Base-by-base conservation (phyloP, 2,113 vertebrate genomes). In the Erpornis zantholeuca region DNA sequence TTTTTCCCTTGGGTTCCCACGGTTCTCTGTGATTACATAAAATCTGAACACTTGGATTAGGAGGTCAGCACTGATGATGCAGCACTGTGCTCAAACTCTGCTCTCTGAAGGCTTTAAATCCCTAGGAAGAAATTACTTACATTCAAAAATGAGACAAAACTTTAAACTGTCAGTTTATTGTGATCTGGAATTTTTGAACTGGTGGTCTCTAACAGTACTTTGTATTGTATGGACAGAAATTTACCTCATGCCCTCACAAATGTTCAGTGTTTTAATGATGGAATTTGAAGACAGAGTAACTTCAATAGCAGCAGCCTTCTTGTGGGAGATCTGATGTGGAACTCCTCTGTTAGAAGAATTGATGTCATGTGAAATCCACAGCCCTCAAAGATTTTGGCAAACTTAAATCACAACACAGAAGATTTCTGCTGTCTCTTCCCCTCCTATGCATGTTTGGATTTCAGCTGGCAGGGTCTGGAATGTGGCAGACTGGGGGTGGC, bases 1-100 rank as follows among this genome's bases (percentile, higher is more conserved):
- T 13, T 93, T 88, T 44, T 94, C 92, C 96, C 94, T 53, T 70
- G 93, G 82, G 88, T 90, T 95, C 88, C 88, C 91, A 70, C 5
- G 3, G 75, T 63, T 85, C 79, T 80, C 72, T 90, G 86, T 92
- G 89, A 78, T 90, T 94, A 78, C 82, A 90, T 93, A 71, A 93
- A 94, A 68, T 36, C 47, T 53, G 88, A 82, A 23, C 47, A 5
- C 33, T 64, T 31, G 23, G 33, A 8, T 83, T 47, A 69, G 54
- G 93, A 92, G 92, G 87, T 88, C 88, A 81, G 82, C 42, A 4
- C 11, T 42, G 91, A 24, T 61, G 86, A 45, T 78, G 70, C 73
- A 65, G 61, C 9, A 1, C 60, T 94, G 8, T 91, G 81, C 77
- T 95, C 70, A 60, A 15, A 22, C 69, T 11, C 36, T 5, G 2